phyloP scores from a whole-genome alignment of 2,113 vertebrate genomes.

The Aepyceros melampus region DNA sequence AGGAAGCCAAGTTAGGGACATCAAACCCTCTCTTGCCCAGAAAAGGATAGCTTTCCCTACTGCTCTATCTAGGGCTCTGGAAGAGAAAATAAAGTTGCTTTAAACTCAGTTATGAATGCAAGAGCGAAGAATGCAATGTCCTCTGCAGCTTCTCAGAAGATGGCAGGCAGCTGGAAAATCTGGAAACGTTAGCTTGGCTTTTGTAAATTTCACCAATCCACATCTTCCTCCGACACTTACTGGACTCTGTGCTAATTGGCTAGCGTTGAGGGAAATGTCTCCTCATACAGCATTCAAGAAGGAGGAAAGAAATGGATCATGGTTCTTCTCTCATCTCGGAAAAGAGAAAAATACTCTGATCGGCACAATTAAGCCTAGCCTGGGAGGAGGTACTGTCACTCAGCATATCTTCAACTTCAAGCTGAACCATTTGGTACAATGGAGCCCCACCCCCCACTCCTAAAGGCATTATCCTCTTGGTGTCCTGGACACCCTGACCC shows the following conservation, averaged over 20 bases:
- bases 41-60: not conserved
- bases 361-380: not conserved
- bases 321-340: not conserved
- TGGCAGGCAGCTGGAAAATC: not conserved
- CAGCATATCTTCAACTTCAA: not conserved
- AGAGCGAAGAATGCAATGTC: not conserved
- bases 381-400: not conserved
- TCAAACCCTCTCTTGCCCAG: not conserved
- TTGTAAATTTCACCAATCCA: not conserved
- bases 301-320: not conserved
- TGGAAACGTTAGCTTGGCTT: constrained; percentile 21
- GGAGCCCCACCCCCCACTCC: not conserved
- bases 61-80: not conserved
- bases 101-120: not conserved
- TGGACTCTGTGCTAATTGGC: not conserved
- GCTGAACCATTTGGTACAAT: not conserved
- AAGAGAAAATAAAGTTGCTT: constrained; percentile 5
- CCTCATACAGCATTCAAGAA: not conserved
- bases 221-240: not conserved
- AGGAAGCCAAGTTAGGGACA: not conserved
- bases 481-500: not conserved
- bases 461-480: not conserved
- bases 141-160: not conserved
- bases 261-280: constrained; percentile 7
- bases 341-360: not conserved